Conservation (phyloP, 2,113 vertebrate species). For the Hippolais icterina region DNA sequence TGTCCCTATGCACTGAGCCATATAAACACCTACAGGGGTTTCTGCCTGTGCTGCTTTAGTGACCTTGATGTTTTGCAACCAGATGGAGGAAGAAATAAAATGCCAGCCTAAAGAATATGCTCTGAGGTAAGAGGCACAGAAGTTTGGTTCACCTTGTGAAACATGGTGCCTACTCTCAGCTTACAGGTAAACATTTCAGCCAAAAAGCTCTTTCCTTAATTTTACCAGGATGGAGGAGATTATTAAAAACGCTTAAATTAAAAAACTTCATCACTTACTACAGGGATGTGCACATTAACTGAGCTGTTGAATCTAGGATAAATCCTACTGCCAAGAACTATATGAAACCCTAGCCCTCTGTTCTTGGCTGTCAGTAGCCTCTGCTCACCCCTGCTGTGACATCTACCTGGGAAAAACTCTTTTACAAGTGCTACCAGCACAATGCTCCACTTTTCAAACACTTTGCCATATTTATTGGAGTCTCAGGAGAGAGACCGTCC, state of each 20-base stretch:
- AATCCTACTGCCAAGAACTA: not conserved
- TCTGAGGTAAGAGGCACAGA: not conserved
- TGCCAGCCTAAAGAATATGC: not conserved
- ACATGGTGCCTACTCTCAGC: not conserved
- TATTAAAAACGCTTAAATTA: not conserved
- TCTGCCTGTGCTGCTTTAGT: not conserved
- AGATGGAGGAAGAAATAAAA: not conserved
- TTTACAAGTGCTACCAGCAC: not conserved
- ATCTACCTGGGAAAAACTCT: not conserved
- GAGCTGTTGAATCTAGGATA: not conserved
- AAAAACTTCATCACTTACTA: not conserved
- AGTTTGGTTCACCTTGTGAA: not conserved
- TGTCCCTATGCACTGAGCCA: not conserved
- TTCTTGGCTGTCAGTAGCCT: not conserved
- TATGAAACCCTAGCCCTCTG: not conserved
- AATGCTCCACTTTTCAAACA: not conserved
- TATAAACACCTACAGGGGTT: not conserved
- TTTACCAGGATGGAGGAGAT: not conserved
- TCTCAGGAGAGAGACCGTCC: accelerated
- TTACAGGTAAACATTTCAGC: not conserved
- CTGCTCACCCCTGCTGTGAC: not conserved
- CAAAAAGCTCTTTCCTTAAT: not conserved
- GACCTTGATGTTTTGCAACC: not conserved
- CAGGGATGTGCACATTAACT: not conserved
- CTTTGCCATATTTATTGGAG: not conserved